Evolutionary conservation across 2,797 vertebrate genomes (phyloP), one percentile per base, ranked within the genome.

Genomic region (Anguilla obscura): DNA sequence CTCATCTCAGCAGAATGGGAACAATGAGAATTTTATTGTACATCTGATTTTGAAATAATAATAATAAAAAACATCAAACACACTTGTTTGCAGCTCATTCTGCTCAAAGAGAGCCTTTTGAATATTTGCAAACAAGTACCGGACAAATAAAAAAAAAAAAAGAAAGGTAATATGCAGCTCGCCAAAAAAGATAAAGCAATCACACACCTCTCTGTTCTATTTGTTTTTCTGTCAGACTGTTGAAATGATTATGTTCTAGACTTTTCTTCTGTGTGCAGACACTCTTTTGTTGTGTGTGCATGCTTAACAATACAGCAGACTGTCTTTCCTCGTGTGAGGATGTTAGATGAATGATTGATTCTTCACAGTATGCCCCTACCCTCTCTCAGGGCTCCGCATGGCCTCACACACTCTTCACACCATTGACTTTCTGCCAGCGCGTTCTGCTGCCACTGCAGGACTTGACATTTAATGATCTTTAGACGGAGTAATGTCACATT

Each of bases 381-480:
- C 45, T 21, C 40, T 82, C 40, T 82, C n/a, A 45, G 30, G 85
- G 80, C 30, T 66, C 45, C 5, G 82, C 80, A 66, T 66, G 83
- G 88, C 90, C 92, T 90, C 87, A 90, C 86, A 89, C 90, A 80
- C 56, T 90, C 91, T 92, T 90, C 93, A 87, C 91, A 76, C 92
- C 96, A 97, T 97, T 97, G 97, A 98, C 96, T 97, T 98, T 95
- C 96, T 97, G 97, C 96, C 97, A 96, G 91, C 94, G 88, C 93
- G 95, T 94, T 96, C 95, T 92, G 93, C 96, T 96, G 95, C 95
- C 94, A 95, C 94, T 93, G 95, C 95, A 94, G 94, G 94, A 94
- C 94, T 92, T 97, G 97, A 97, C 97, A 96, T 97, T 97, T 97
- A 97, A 97, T 97, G 96, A 97, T 97, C 95, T 96, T 96, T 95